phyloP scores from a whole-genome alignment of 2,113 vertebrate species.

The Hemibagrus wyckioides region DNA sequence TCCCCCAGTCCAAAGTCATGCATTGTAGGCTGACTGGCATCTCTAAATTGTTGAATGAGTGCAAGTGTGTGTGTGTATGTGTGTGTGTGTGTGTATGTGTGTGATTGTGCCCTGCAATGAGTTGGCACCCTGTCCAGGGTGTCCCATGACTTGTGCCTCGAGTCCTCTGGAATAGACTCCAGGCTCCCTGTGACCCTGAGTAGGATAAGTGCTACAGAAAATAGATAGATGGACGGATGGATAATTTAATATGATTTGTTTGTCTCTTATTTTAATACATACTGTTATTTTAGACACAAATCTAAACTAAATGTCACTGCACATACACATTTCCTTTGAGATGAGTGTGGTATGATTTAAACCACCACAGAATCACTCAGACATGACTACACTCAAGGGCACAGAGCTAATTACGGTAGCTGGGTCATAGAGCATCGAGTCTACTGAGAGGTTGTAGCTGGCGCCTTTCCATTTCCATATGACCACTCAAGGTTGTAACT shows the following conservation, averaged over 20 bases:
- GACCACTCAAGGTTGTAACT: constrained; percentile 1
- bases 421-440: not conserved
- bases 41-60: too few species aligned
- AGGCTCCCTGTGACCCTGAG: too few species aligned
- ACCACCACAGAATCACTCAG: constrained; percentile 1
- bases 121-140: too few species aligned
- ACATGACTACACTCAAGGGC: not conserved
- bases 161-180: too few species aligned
- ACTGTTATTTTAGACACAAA: not conserved
- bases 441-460: not conserved
- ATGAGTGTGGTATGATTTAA: constrained; percentile 5
- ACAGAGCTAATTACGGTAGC: not conserved
- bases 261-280: not conserved
- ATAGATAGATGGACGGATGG: too few species aligned
- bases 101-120: too few species aligned
- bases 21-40: too few species aligned
- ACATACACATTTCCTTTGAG: not conserved
- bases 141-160: too few species aligned
- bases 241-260: not conserved
- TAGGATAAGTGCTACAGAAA: too few species aligned
- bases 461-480: constrained; percentile 1
- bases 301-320: not conserved
- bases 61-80: too few species aligned
- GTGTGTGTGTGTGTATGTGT: too few species aligned
- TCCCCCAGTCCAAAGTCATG: too few species aligned